Conservation (phyloP, 2,797 vertebrate genomes). For the Echeneis naucrates region DNA sequence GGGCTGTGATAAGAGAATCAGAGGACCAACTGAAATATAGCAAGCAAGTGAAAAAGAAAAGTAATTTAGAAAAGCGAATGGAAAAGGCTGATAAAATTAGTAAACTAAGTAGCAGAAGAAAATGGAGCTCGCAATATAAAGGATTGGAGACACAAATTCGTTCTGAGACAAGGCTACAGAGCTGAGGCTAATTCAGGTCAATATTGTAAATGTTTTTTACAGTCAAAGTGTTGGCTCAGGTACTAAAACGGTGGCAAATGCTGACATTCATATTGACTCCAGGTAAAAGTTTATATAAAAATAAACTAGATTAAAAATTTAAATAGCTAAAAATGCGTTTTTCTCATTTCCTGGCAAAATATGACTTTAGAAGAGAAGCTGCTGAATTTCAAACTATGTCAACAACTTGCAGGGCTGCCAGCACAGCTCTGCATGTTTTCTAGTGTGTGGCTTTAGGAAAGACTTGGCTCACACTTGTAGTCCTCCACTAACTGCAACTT, state of each 20-base stretch:
- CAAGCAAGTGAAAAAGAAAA: neutral
- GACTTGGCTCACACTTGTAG: slow-evolving; percentile 32
- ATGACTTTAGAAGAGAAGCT: neutral
- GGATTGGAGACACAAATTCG: neutral
- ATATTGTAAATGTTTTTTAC: slow-evolving; percentile 3
- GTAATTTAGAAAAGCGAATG: neutral
- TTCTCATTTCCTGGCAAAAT: neutral
- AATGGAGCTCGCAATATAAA: neutral
- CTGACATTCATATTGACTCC: neutral
- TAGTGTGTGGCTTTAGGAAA: slow-evolving; percentile 32
- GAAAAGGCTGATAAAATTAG: neutral
- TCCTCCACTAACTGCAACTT: slow-evolving; percentile 41
- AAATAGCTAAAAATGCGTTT: slow-evolving; percentile 10
- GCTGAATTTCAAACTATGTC: slow-evolving; percentile 13
- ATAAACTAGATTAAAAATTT: neutral
- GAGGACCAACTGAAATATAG: neutral
- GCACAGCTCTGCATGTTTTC: slow-evolving; percentile 15
- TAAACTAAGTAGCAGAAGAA: neutral
- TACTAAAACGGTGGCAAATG: neutral
- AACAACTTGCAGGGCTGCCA: slow-evolving; percentile 28
- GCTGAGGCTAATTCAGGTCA: slow-evolving; percentile 22
- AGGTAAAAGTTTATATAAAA: neutral
- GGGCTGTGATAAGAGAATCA: slow-evolving; percentile 21
- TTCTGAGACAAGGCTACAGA: neutral
- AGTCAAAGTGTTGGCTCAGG: slow-evolving; percentile 5